Evolutionary conservation across 2,797 vertebrate genomes (phyloP), one percentile per base, ranked within the genome.

Genomic region (Gastrophryne carolinensis): DNA sequence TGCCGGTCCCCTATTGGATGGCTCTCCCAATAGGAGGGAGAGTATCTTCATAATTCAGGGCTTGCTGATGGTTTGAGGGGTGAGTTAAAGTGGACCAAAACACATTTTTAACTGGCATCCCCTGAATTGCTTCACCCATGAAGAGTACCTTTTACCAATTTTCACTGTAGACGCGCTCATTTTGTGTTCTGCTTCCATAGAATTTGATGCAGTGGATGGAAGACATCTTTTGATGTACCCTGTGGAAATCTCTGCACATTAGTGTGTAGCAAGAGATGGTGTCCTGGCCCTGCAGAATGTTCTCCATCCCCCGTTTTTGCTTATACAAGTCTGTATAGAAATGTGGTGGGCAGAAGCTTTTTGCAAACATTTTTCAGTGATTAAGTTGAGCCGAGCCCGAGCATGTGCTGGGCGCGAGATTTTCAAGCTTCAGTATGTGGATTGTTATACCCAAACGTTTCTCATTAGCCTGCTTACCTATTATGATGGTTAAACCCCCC

Each of bases 311-410:
- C 23, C 26, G 39, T 17, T 56, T 58, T 70, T 41, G 35, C 60
- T 58, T 68, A 54, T 27, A 4, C 52, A 8, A 56, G 53, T 23
- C 54, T 71, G 27, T 34, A 27, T 47, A 37, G 35, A 49, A 60
- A 49, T 27, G 5, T 10, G 37, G 37, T 60, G 26, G 37, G 53
- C 23, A 32, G 35, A 24, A 35, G 23, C n/a, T n/a, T n/a, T n/a
- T 67, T 67, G 47, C 19, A 17, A 17, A 27, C 52, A 56, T 69
- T 56, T 69, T 37, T 29, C 15, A n/a, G 41, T 67, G 53, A 57
- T 69, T 26, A 34, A 41, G 23, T 69, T 9, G 34, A 58, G 66
- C 57, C 34, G 44, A 53, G 34, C 52, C 66, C 13, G 29, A 39
- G 37, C 66, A 41, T 57, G 66, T 35, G 13, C 54, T 19, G 9